Evolutionary conservation across 2,888 invertebrate species (phyloP).

Genomic region (Magallana nippona): DNA sequence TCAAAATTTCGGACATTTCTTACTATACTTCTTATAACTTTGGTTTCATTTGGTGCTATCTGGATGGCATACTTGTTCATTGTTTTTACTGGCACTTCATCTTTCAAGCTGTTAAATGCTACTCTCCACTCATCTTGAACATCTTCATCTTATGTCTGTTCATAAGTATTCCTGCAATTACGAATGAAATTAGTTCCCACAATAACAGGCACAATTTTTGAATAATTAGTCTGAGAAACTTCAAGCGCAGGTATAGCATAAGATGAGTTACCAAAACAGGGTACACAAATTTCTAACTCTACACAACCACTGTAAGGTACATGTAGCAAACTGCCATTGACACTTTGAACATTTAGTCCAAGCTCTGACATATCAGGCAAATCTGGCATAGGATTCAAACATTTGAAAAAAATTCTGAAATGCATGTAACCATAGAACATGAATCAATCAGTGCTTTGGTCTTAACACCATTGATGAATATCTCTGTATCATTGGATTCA

Average conservation of each 20-base stretch:
- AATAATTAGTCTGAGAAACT: slow-evolving; percentile 19
- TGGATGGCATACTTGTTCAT: background rate
- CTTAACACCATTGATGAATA: background rate
- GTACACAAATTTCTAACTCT: slow-evolving; percentile 2
- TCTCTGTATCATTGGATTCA: background rate
- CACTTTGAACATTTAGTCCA: background rate
- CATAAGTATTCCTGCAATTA: background rate
- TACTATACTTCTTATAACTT: background rate
- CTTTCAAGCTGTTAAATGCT: background rate
- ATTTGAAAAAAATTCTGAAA: slow-evolving; percentile 1
- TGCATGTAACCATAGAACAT: background rate
- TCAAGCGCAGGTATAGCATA: background rate
- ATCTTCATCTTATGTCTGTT: background rate
- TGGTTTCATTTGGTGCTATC: background rate
- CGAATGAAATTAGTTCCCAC: slow-evolving; percentile 31
- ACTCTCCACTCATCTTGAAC: background rate
- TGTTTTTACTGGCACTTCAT: background rate
- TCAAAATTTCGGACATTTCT: background rate
- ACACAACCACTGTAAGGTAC: background rate
- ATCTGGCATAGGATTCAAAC: background rate
- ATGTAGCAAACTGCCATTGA: background rate
- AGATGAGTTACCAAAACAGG: background rate
- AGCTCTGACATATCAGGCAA: background rate
- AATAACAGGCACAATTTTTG: background rate
- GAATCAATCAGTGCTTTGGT: slow-evolving; percentile 4